Base-by-base conservation (phyloP, 2,888 invertebrate species). In the Meteorus colon region DNA sequence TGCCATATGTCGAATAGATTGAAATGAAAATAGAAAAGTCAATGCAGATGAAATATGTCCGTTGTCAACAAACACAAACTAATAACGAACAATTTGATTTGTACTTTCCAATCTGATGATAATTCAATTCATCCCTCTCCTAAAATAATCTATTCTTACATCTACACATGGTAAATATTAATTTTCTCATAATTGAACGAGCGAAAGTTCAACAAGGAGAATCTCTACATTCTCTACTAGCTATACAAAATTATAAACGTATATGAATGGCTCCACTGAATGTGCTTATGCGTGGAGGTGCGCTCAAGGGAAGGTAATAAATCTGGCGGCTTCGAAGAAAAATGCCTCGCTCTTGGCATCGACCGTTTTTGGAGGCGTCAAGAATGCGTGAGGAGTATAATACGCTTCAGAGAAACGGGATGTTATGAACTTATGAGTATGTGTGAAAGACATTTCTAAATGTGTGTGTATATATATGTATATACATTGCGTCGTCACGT, bases 271-370 rank as follows among this genome's bases (percentile, higher is more conserved):
- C 5, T 1, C 16, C 16, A 2, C 12, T 45, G 12, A n/a, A 48
- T 10, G n/a, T 16, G 45, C 24, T 16, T n/a, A n/a, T 31, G 4
- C 19, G 31, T 55, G 37, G 14, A n/a, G 51, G 48, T 24, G 37
- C 48, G 31, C 45, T 60, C 60, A 73, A 48, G 68, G 66, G 75
- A 48, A 48, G 67, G 74, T 77, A 79, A 80, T 80, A 80, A 80
- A 80, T 80, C 76, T 78, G 77, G 71, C 76, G 74, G 68, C 68
- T 72, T 74, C 76, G 59, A 24, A 69, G 55, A 75, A 77, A 62
- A 74, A 67, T 68, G 41, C 55, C 27, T 8, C 12, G 41, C 14
- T 41, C 48, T 59, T 67, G 73, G 62, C 65, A 16, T 59, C 66
- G 71, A 51, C 10, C 37, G 41, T 65, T 66, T 34, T 41, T 27